Percentiles rank a stretch among this genome's conserved stretches.
These are phyloP conservation scores for Zaprionus capensis DNA, from an alignment of 1,140 invertebrate genomes.

Conservation along the genomic window DNA sequence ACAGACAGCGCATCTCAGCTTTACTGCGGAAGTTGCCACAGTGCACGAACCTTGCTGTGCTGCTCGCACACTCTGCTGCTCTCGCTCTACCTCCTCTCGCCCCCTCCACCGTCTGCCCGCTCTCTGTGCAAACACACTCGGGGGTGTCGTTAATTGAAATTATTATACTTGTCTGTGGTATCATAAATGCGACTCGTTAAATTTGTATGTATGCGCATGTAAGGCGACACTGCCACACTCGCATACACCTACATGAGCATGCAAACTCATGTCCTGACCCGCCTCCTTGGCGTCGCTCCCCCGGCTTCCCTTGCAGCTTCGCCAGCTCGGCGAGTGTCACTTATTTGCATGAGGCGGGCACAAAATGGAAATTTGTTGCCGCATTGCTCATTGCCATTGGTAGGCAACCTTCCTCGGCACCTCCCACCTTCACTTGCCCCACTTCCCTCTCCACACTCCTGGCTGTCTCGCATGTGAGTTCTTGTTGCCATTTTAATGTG, in stretches of 20 bases:
- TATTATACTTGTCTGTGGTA: constrained; percentile 83
- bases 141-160: constrained; percentile 83
- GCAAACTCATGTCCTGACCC: constrained; percentile 57
- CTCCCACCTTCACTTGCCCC: background rate
- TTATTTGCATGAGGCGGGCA: constrained; percentile 74
- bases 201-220: constrained; percentile 77
- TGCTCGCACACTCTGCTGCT: background rate
- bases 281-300: background rate
- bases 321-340: constrained; percentile 62
- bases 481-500: constrained; percentile 79
- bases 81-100: background rate
- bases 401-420: constrained; percentile 3
- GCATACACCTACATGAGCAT: constrained; percentile 30
- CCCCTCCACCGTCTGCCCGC: background rate
- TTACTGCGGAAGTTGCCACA: constrained; percentile 25
- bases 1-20: constrained; percentile 12
- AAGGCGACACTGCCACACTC: constrained; percentile 57
- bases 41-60: background rate
- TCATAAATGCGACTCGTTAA: constrained; percentile 83
- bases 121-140: constrained; percentile 66
- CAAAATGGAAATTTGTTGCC: constrained; percentile 81
- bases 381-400: constrained; percentile 66
- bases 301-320: constrained; percentile 4
- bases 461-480: constrained; percentile 47
- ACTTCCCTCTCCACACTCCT: background rate